Evolutionary conservation across 2,113 vertebrate species (phyloP).

Genomic region (Amphiprion ocellaris): DNA sequence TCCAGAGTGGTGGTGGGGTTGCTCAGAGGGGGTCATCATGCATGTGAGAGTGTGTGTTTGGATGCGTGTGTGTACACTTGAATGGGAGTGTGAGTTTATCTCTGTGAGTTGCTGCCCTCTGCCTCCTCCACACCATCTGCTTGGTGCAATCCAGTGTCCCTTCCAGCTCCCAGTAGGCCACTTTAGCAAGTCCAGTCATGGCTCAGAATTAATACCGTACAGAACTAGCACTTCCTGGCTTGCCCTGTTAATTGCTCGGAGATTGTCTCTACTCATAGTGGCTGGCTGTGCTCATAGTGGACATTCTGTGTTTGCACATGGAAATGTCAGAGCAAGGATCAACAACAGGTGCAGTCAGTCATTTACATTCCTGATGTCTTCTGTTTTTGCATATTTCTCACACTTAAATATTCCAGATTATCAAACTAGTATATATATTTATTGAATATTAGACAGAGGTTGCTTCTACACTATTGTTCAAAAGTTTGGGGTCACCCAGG

Average conservation of each 20-base stretch:
- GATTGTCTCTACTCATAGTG: neutral
- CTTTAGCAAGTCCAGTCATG: conserved; percentile 38
- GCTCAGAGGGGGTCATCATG: conserved; percentile 29
- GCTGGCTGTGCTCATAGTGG: neutral
- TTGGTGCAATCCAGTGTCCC: conserved; percentile 17
- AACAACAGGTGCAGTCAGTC: neutral
- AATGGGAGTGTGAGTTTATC: neutral
- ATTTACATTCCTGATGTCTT: neutral
- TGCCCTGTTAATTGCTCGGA: conserved; percentile 13
- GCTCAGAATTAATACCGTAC: conserved; percentile 45
- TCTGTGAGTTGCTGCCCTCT: conserved; percentile 20
- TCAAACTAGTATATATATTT: too few species aligned
- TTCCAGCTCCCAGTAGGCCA: conserved; percentile 34
- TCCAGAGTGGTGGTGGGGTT: neutral
- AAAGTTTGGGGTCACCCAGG: too few species aligned
- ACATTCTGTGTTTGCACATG: neutral
- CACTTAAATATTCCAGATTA: too few species aligned
- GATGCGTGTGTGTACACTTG: conserved; percentile 2
- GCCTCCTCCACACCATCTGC: conserved; percentile 60
- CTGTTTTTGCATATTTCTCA: too few species aligned
- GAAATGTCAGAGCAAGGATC: neutral
- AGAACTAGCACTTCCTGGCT: conserved; percentile 7
- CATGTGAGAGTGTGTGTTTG: neutral
- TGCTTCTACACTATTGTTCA: too few species aligned
- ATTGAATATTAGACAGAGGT: too few species aligned